Percentiles rank a stretch among this genome's conserved stretches.
These are phyloP conservation scores for Peromyscus eremicus DNA, from an alignment of 2,797 vertebrate species.

Conservation along the genomic window DNA sequence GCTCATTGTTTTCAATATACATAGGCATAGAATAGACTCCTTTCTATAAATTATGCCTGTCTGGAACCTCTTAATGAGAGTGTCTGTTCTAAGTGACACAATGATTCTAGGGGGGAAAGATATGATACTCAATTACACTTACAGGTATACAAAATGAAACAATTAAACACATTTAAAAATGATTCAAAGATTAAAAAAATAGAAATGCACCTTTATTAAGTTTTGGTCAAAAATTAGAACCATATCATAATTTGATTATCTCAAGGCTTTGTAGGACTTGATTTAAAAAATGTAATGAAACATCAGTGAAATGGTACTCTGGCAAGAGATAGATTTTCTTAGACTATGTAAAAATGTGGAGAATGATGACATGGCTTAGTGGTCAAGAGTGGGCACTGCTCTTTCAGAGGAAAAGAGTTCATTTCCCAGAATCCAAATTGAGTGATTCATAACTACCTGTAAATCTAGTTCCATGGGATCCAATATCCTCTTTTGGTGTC, in stretches of 20 bases:
- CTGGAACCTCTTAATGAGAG: not conserved
- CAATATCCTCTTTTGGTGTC: not conserved
- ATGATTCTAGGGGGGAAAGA: not conserved
- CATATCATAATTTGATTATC: not conserved
- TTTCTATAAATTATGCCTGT: not conserved
- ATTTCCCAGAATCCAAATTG: not conserved
- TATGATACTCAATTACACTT: not conserved
- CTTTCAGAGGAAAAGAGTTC: not conserved
- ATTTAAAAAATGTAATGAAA: slow-evolving; percentile 14
- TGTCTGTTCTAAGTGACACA: not conserved
- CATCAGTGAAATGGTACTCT: not conserved
- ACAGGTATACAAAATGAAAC: not conserved
- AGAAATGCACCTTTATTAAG: not conserved
- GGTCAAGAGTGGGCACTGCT: not conserved
- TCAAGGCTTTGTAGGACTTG: not conserved
- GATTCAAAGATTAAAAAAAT: not conserved
- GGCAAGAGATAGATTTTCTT: not conserved
- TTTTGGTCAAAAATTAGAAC: not conserved
- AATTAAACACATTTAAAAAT: not conserved
- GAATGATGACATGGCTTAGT: not conserved
- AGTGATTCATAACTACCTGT: not conserved
- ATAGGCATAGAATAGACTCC: not conserved
- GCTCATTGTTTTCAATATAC: not conserved
- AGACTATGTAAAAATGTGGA: not conserved
- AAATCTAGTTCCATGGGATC: not conserved